Evolutionary conservation across 2,888 invertebrate genomes (phyloP), one percentile per base, ranked within the genome.

Genomic region (Ichneumon xanthorius): DNA sequence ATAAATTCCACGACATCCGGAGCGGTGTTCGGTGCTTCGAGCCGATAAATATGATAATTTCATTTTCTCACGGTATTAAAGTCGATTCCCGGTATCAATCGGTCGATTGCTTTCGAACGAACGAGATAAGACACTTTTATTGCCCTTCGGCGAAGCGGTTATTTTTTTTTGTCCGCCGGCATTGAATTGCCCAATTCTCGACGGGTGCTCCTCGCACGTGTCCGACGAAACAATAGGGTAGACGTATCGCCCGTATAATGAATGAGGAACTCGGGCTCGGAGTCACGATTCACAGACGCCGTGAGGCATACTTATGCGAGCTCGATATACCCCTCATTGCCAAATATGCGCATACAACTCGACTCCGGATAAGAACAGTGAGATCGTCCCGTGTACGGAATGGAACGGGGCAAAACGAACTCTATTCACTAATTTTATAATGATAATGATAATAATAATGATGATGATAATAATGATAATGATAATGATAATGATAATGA

Each of bases 321-420:
- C 73, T 50, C 73, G 45, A 33, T n/a, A 40, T 65, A 53, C 19
- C 50, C 33, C 33, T 37, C 37, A 63, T 83, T 48, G 53, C 83
- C 83, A 84, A 80, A 84, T 84, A 80, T 70, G 82, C 45, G 63
- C 19, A 71, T 63, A 55, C 65, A 37, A 72, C 58, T 48, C 30
- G 65, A 40, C 16, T 33, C 50, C 33, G 50, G 63, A 50, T 48
- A 63, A 48, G 22, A 76, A 30, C 58, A 55, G 19, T 14, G 14
- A 11, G 48, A 53, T 50, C 33, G 19, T 50, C 0, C 7, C 7
- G 40, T 1, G 45, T 5, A 48, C 16, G 45, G 14, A 48, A 14
- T 16, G 2, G 14, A 48, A 4, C 16, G 45, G 45, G 45, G 45
- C 45, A 16, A 48, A 16, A 48, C 16, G 45, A 4, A 16, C 14